Percentiles rank a stretch among this genome's conserved stretches.
These are phyloP conservation scores for Pogonocichla stellata DNA, from an alignment of 2,113 vertebrate genomes.

Conservation along the genomic window DNA sequence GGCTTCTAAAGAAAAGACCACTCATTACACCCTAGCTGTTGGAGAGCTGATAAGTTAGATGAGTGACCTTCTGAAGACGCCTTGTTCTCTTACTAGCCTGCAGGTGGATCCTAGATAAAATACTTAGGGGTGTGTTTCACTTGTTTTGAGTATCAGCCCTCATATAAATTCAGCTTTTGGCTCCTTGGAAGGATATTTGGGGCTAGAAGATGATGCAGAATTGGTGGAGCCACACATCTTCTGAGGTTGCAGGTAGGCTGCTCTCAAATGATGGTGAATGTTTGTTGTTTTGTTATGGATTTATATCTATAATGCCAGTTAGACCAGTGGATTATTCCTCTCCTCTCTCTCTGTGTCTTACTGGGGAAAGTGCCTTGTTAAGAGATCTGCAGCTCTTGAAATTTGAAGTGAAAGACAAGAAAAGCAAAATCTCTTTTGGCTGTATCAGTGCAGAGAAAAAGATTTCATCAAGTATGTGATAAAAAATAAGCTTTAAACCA, in stretches of 20 bases:
- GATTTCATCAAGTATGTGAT: neutral
- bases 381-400: neutral
- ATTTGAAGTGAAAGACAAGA: neutral
- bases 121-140: neutral
- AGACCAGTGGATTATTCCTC: neutral
- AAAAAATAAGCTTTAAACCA: neutral
- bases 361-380: neutral
- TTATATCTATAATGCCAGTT: neutral
- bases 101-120: neutral
- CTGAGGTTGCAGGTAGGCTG: neutral
- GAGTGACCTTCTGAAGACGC: neutral
- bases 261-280: neutral
- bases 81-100: neutral
- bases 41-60: neutral
- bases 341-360: neutral
- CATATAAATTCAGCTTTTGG: fast-evolving
- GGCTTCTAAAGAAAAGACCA: neutral
- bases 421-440: neutral
- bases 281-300: neutral
- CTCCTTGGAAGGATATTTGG: neutral
- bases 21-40: neutral
- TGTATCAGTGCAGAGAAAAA: neutral
- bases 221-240: fast-evolving
- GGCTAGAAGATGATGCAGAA: neutral
- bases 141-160: neutral